phyloP scores from a whole-genome alignment of 2,888 invertebrate genomes.

The Taenaris catops region DNA sequence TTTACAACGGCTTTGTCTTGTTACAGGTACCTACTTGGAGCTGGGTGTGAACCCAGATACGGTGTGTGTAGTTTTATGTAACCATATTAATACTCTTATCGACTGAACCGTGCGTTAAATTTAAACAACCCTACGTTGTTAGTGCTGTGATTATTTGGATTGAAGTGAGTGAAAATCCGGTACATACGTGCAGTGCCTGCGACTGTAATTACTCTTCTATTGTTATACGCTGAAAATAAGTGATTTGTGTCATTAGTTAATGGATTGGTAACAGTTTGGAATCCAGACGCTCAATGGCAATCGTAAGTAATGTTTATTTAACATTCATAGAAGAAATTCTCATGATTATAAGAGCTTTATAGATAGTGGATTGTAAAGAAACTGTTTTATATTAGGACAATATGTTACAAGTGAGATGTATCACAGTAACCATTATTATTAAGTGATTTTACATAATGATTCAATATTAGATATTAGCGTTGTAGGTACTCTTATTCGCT shows the following conservation, averaged over 20 bases:
- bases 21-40: constrained; percentile 75
- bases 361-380: too few relatives aligned
- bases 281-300: constrained; percentile 54
- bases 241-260: constrained; percentile 56
- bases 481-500: too few relatives aligned
- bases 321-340: too few relatives aligned
- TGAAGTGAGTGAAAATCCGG: constrained; percentile 39
- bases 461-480: too few relatives aligned
- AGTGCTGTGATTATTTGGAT: constrained; percentile 37
- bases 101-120: constrained; percentile 22
- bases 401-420: too few relatives aligned
- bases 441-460: too few relatives aligned
- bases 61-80: constrained; percentile 71
- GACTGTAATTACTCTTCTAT: constrained; percentile 37
- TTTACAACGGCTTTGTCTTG: constrained; percentile 72
- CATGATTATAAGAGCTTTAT: too few relatives aligned
- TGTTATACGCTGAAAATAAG: constrained; percentile 52
- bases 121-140: constrained; percentile 31
- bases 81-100: constrained; percentile 45
- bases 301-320: constrained; percentile 68
- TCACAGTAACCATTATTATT: too few relatives aligned
- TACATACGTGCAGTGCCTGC: constrained; percentile 55
- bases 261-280: constrained; percentile 63
- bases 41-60: constrained; percentile 76
- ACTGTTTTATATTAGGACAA: too few relatives aligned